A percentile compares a stretch with the other conserved stretches of the same genome.
phyloP scores from a whole-genome alignment of 2,113 vertebrate species.

The Chaetops frenatus region DNA sequence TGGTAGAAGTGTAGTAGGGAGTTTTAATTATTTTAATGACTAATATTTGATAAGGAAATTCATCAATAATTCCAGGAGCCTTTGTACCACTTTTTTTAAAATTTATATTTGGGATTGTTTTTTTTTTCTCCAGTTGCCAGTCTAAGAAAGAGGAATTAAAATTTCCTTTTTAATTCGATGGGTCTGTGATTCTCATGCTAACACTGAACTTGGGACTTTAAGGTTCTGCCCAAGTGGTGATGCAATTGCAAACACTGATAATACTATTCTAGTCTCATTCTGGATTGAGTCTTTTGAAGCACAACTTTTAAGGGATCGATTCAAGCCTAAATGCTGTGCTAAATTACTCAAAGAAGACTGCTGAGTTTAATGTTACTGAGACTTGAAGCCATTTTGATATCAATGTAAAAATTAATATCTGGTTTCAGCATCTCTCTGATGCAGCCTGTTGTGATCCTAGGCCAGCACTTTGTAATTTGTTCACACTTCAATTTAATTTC shows the following conservation, averaged over 20 bases:
- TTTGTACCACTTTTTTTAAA: not conserved
- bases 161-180: not conserved
- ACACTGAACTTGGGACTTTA: not conserved
- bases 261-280: not conserved
- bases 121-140: not conserved
- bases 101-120: accelerated
- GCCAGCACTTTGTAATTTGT: not conserved
- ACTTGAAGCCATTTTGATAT: not conserved
- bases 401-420: not conserved
- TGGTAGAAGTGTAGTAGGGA: not conserved
- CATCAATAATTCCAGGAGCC: not conserved
- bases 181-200: not conserved
- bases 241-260: not conserved
- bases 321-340: not conserved
- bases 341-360: not conserved
- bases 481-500: not conserved
- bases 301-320: not conserved
- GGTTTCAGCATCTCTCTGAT: not conserved
- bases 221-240: not conserved
- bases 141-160: not conserved
- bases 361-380: not conserved
- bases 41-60: not conserved
- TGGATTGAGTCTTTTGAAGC: not conserved
- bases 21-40: not conserved
- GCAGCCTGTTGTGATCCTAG: not conserved